Conservation (phyloP, 37 sponge, comb jelly and placozoan genomes). For the Cladorhizidae sp. region DNA sequence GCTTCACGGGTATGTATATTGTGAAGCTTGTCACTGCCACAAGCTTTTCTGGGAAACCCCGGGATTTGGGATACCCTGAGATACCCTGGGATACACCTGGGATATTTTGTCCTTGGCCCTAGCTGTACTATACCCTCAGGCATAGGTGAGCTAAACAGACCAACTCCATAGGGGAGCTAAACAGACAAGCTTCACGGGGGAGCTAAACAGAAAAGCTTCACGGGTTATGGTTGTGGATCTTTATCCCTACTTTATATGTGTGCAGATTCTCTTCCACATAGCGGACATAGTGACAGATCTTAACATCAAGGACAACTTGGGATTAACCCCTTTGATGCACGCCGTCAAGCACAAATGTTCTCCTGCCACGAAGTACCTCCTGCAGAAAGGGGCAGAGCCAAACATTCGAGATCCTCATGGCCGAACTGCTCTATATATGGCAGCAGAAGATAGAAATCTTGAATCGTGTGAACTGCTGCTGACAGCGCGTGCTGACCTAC, state of each 20-base stretch:
- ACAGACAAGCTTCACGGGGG: not conserved
- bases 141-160: too few relatives aligned
- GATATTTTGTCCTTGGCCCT: too few relatives aligned
- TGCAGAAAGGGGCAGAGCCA: slow-evolving; percentile 71
- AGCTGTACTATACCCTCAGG: too few relatives aligned
- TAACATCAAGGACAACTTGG: slow-evolving; percentile 54
- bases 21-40: too few relatives aligned
- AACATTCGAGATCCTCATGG: slow-evolving; percentile 44
- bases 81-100: too few relatives aligned
- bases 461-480: slow-evolving; percentile 59
- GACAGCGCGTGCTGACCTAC: slow-evolving; percentile 55
- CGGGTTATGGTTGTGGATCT: too few relatives aligned
- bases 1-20: too few relatives aligned
- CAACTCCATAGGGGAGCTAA: too few relatives aligned
- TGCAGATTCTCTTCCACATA: slow-evolving; percentile 51
- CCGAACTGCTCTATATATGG: slow-evolving; percentile 69
- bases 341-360: slow-evolving; percentile 38
- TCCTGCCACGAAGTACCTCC: slow-evolving; percentile 60
- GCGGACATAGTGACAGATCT: slow-evolving; percentile 47
- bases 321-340: slow-evolving; percentile 75
- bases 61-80: too few relatives aligned
- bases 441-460: slow-evolving; percentile 44
- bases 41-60: too few relatives aligned
- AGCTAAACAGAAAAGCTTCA: too few relatives aligned
- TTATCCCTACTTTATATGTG: not conserved